Evolutionary conservation across 2,888 invertebrate genomes (phyloP).

Genomic region (Sinelater perroti): DNA sequence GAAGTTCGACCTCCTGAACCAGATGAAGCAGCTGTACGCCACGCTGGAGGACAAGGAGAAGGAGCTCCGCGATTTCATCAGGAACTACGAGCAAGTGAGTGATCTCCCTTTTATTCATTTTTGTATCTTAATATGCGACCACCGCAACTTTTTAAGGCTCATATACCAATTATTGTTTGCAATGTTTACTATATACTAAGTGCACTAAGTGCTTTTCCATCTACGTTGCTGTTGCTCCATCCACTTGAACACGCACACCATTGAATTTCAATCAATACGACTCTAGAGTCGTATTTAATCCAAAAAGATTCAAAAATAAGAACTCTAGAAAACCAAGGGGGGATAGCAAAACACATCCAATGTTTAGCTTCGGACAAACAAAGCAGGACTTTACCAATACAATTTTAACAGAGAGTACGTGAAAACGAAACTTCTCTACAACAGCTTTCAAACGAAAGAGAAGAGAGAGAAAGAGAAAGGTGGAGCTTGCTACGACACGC

Average conservation of each 20-base stretch:
- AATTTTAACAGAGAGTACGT: conserved; percentile 74
- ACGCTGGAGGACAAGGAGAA: conserved; percentile 95
- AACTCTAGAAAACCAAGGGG: neutral
- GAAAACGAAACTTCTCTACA: conserved; percentile 77
- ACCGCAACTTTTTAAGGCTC: too few species aligned
- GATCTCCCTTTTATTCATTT: conserved; percentile 9
- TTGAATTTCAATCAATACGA: too few species aligned
- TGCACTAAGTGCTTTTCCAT: too few species aligned
- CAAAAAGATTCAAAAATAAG: neutral
- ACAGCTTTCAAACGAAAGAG: conserved; percentile 68
- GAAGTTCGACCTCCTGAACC: conserved; percentile 90
- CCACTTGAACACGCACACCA: too few species aligned
- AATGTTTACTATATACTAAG: too few species aligned
- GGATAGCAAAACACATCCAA: too few species aligned
- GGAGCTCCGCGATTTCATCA: conserved; percentile 91
- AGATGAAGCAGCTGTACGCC: conserved; percentile 94
- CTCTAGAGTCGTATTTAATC: too few species aligned
- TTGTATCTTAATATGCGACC: neutral
- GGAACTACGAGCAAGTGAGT: conserved; percentile 89
- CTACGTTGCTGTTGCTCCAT: too few species aligned
- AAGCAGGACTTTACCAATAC: too few species aligned
- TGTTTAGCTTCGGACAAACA: too few species aligned
- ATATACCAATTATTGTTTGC: too few species aligned
- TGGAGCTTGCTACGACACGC: conserved; percentile 89
- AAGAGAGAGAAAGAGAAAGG: conserved; percentile 86